These are phyloP conservation scores for Bombyx mori DNA, from an alignment of 1,140 invertebrate genomes.

Conservation along the genomic window ASM3026992v2 NC_085117.1:16383501-16384000, in stretches of 20 bases:
- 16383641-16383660: slow-evolving; percentile 94
- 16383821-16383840: slow-evolving; percentile 94
- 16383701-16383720: slow-evolving; percentile 97
- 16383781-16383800: slow-evolving; percentile 91
- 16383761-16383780: slow-evolving; percentile 98
- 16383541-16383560: slow-evolving; percentile 94
- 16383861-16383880: slow-evolving; percentile 99
- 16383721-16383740: slow-evolving; percentile 93
- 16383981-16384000: too few relatives aligned
- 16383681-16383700: slow-evolving; percentile 98
- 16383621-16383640: slow-evolving; percentile 95
- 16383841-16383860: slow-evolving; percentile 99
- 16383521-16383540: slow-evolving; percentile 91
- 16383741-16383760: slow-evolving; percentile 98
- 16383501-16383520: slow-evolving; percentile 97
- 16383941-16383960: slow-evolving; percentile 1
- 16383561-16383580: slow-evolving; percentile 90
- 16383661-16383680: slow-evolving; percentile 96
- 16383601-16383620: slow-evolving; percentile 99
- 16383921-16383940: slow-evolving; percentile 40
- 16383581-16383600: slow-evolving; percentile 89
- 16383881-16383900: slow-evolving; percentile 98
- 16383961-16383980: background rate
- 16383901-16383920: slow-evolving; percentile 96
- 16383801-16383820: slow-evolving; percentile 99